Percentiles rank a stretch among this genome's conserved stretches.
phyloP scores from a whole-genome alignment of 2,113 vertebrate species.

The Herpailurus yagouaroundi region DNA sequence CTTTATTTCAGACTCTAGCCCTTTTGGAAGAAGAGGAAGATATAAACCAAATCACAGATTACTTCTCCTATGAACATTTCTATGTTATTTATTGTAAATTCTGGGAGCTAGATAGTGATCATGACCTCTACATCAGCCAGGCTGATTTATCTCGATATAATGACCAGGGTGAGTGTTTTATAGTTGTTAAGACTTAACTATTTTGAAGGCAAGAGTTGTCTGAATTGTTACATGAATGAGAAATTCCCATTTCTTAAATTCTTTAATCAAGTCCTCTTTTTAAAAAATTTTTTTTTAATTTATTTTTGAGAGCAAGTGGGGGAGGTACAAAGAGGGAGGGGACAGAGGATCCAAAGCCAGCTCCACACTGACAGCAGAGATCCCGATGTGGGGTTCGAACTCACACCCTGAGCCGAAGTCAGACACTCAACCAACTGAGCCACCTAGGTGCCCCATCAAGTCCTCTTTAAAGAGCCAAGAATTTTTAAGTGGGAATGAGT shows the following conservation, averaged over 20 bases:
- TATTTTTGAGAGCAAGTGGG: too few relatives aligned
- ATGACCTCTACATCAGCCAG: slow-evolving; percentile 97
- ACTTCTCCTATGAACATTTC: slow-evolving; percentile 99
- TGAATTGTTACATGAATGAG: background rate
- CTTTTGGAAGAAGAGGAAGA: slow-evolving; percentile 99
- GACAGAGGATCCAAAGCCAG: too few relatives aligned
- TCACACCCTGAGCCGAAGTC: too few relatives aligned
- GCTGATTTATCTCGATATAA: slow-evolving; percentile 96
- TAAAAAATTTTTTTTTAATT: too few relatives aligned
- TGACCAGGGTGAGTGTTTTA: slow-evolving; percentile 92
- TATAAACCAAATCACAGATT: slow-evolving; percentile 99
- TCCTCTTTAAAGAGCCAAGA: background rate
- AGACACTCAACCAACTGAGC: too few relatives aligned
- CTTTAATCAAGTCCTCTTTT: background rate
- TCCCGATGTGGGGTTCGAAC: too few relatives aligned
- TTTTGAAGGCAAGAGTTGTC: slow-evolving; percentile 3
- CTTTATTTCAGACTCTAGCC: slow-evolving; percentile 91
- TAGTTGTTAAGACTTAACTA: background rate
- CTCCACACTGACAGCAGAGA: too few relatives aligned
- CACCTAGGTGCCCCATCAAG: background rate
- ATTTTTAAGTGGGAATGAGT: slow-evolving; percentile 41
- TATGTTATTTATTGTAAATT: slow-evolving; percentile 99
- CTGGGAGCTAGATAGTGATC: slow-evolving; percentile 99
- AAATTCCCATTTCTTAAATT: slow-evolving; percentile 56
- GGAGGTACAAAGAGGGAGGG: too few relatives aligned